These are phyloP conservation scores for Anthrax anthrax DNA, from an alignment of 2,888 invertebrate genomes.

Conservation along the genomic window DNA sequence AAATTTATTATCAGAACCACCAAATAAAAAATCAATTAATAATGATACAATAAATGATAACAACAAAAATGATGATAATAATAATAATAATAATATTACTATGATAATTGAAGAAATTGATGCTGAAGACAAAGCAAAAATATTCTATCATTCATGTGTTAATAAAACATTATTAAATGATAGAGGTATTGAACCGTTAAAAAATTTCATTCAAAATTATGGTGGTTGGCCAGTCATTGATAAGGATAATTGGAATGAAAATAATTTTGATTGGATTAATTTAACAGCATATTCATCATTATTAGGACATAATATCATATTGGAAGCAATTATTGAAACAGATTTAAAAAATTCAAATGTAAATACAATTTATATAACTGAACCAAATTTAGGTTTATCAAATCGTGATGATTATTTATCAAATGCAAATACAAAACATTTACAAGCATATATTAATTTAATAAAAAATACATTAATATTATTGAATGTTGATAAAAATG, in stretches of 20 bases:
- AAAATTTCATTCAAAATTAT: background rate
- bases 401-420: background rate
- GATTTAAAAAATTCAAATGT: background rate
- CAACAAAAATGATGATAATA: background rate
- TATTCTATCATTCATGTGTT: background rate
- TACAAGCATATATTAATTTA: conserved; percentile 1
- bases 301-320: background rate
- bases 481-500: background rate
- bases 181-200: background rate
- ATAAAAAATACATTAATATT: background rate
- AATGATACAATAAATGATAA: background rate
- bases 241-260: background rate
- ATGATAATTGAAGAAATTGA: background rate
- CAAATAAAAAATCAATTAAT: background rate
- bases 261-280: conserved; percentile 1
- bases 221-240: conserved; percentile 1
- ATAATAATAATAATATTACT: background rate
- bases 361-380: conserved; percentile 1
- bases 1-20: background rate
- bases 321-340: background rate
- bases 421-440: background rate
- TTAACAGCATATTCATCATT: background rate
- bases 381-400: conserved; percentile 1
- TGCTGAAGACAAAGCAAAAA: background rate
- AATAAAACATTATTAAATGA: background rate